These are phyloP conservation scores for Gallinago stenura DNA, from an alignment of 2,797 vertebrate genomes.

Conservation along the genomic window DNA sequence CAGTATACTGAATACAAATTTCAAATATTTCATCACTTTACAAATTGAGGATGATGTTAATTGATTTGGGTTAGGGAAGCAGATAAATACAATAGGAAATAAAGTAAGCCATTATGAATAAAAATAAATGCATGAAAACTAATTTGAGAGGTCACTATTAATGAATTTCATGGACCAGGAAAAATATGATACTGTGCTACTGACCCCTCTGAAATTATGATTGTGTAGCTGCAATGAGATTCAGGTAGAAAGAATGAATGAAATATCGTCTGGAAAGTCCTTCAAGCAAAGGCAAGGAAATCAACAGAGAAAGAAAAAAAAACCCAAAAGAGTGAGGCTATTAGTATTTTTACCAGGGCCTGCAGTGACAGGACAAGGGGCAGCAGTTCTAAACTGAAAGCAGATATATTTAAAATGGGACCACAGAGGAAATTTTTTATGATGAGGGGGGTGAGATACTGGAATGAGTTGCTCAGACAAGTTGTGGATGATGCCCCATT, in stretches of 20 bases:
- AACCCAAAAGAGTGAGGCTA: rapidly evolving
- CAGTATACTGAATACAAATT: not conserved
- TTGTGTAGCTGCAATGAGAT: not conserved
- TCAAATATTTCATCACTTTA: not conserved
- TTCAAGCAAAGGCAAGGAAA: not conserved
- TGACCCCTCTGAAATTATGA: not conserved
- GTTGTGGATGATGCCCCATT: not conserved
- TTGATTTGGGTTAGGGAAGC: not conserved
- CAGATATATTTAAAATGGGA: not conserved
- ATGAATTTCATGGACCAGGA: not conserved
- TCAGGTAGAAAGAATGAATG: not conserved
- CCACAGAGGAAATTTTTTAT: not conserved
- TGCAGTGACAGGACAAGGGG: not conserved
- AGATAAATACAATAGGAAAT: not conserved
- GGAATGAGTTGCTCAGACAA: not conserved
- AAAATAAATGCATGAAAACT: not conserved
- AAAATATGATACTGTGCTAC: not conserved
- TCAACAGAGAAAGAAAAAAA: not conserved
- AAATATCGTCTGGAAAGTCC: not conserved
- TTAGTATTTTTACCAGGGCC: not conserved
- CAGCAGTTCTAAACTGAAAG: not conserved
- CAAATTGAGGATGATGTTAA: not conserved
- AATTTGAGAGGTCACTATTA: not conserved
- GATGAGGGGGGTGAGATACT: rapidly evolving
- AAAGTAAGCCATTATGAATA: not conserved